A percentile compares a stretch with the other conserved stretches of the same genome.
These are phyloP conservation scores for Styela clava DNA, from an alignment of 23 tunicate species.

Conservation along the genomic window DNA sequence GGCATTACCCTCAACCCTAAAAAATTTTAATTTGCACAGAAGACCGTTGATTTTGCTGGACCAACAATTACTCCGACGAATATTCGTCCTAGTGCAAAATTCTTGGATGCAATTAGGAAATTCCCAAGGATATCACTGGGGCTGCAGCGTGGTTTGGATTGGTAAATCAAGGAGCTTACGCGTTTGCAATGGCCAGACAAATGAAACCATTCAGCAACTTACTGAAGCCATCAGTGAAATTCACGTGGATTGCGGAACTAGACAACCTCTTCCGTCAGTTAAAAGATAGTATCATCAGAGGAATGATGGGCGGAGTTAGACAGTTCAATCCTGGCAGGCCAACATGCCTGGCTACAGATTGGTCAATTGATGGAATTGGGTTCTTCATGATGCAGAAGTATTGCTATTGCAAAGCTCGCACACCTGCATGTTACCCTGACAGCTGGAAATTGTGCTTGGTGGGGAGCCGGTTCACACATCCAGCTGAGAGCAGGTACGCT, in stretches of 20 bases:
- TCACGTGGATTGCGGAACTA: not conserved
- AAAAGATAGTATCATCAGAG: no score
- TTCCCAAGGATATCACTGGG: slow-evolving; percentile 21
- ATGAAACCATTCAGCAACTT: not conserved
- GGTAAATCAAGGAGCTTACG: not conserved
- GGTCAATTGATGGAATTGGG: no score
- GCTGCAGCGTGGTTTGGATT: no score
- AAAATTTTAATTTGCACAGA: slow-evolving; percentile 28
- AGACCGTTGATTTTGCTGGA: slow-evolving; percentile 23
- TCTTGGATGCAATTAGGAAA: slow-evolving; percentile 1
- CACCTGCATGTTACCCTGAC: slow-evolving; percentile 17
- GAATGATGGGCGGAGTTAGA: not conserved
- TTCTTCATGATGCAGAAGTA: slow-evolving; percentile 32
- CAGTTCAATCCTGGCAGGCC: not conserved
- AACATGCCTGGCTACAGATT: no score
- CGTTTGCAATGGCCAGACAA: not conserved
- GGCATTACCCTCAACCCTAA: slow-evolving; percentile 30
- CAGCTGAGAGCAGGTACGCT: no score
- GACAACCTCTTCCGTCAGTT: no score
- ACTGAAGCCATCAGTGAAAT: not conserved
- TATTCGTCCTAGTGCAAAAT: slow-evolving; percentile 23
- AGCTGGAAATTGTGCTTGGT: slow-evolving; percentile 24
- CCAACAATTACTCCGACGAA: slow-evolving; percentile 12
- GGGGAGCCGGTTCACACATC: no score
- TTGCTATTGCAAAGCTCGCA: slow-evolving; percentile 1